Evolutionary conservation across 2,888 invertebrate species (phyloP).

Genomic region (Zygaena filipendulae): DNA sequence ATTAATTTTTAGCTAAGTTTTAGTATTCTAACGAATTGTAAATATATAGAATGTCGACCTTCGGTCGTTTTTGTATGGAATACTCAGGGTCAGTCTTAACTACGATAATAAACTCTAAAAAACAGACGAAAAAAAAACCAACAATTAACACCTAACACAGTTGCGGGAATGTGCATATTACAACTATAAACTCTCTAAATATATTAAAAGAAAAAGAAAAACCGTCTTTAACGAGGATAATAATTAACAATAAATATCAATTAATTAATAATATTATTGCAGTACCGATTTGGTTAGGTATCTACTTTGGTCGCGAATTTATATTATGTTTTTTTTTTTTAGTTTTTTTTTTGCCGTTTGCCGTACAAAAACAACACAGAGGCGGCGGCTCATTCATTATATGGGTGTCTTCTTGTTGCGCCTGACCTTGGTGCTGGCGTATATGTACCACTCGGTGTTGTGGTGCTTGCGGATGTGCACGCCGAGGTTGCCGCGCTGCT

Average conservation of each 20-base stretch:
- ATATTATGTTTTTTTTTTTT: no score
- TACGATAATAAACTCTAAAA: constrained; percentile 60
- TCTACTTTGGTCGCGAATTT: constrained; percentile 57
- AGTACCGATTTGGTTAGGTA: constrained; percentile 64
- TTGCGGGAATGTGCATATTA: constrained; percentile 64
- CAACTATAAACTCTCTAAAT: constrained; percentile 47
- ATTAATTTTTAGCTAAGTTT: no score
- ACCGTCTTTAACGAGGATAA: constrained; percentile 48
- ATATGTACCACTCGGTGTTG: constrained; percentile 62
- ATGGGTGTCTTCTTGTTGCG: constrained; percentile 54
- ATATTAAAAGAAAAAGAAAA: constrained; percentile 46
- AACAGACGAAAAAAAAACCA: constrained; percentile 58
- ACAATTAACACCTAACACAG: constrained; percentile 53
- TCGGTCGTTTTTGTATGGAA: constrained; percentile 38
- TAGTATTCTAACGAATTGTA: no score
- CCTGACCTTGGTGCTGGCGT: constrained; percentile 57
- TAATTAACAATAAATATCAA: constrained; percentile 31
- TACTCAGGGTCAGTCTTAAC: constrained; percentile 65
- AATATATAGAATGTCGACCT: constrained; percentile 31
- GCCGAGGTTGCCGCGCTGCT: constrained; percentile 84
- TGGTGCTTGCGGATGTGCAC: constrained; percentile 86
- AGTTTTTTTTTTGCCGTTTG: background rate
- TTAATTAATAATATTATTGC: constrained; percentile 60
- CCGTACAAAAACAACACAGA: background rate
- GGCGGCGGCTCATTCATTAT: constrained; percentile 10